A percentile compares a stretch with the other conserved stretches of the same genome.
phyloP scores from a whole-genome alignment of 2,113 vertebrate genomes.

The Myocastor coypus region DNA sequence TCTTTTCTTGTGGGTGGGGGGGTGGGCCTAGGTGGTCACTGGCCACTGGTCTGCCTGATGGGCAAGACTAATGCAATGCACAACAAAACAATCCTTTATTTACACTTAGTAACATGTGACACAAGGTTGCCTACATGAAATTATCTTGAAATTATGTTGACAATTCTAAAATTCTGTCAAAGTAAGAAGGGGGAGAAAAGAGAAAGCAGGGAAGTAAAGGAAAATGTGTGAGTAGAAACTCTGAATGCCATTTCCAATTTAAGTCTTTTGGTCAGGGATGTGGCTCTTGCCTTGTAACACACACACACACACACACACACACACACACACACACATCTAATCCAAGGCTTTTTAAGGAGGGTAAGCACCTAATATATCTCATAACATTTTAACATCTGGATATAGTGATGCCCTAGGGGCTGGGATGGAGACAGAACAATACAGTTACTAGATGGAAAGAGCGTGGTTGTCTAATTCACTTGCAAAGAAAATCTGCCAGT shows the following conservation, averaged over 20 bases:
- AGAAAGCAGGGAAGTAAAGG: too few relatives aligned
- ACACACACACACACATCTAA: not conserved
- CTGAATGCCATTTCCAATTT: not conserved
- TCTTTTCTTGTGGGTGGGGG: too few relatives aligned
- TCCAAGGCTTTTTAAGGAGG: not conserved
- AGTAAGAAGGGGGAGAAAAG: not conserved
- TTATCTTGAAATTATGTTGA: not conserved
- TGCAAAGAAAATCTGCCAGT: not conserved
- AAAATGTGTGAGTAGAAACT: not conserved
- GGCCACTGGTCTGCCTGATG: too few relatives aligned
- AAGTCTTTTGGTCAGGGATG: not conserved
- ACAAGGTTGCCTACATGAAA: too few relatives aligned
- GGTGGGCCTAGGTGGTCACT: too few relatives aligned
- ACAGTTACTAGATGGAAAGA: not conserved
- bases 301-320: too few relatives aligned
- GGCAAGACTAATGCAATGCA: too few relatives aligned
- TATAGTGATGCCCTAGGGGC: not conserved
- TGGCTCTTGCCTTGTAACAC: not conserved
- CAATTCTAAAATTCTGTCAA: not conserved
- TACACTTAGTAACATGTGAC: too few relatives aligned
- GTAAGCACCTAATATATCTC: not conserved
- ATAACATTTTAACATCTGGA: not conserved
- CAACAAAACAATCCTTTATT: too few relatives aligned
- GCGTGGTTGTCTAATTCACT: not conserved
- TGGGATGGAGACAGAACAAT: not conserved